phyloP scores from a whole-genome alignment of 2,888 invertebrate genomes.

The Bombylius major region DNA sequence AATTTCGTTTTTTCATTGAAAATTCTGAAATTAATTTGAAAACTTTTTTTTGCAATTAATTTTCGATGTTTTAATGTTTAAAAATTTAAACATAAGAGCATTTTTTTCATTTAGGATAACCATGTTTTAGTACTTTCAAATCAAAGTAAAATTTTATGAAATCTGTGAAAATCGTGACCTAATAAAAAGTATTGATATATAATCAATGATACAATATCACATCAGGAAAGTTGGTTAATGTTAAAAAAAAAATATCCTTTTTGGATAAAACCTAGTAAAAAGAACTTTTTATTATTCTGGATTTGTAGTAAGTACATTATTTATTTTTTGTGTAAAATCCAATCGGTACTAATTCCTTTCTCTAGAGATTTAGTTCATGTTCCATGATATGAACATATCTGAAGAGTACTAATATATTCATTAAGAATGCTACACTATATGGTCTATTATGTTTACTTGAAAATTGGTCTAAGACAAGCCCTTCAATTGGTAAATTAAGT shows the following conservation, averaged over 20 bases:
- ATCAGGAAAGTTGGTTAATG: constrained; percentile 37
- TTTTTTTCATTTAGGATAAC: constrained; percentile 25
- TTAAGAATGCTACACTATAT: constrained; percentile 33
- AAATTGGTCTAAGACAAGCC: constrained; percentile 35
- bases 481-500: constrained; percentile 35
- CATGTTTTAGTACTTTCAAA: constrained; percentile 49
- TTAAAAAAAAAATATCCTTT: too few species aligned
- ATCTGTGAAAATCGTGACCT: constrained; percentile 62
- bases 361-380: constrained; percentile 31
- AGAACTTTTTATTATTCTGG: too few species aligned
- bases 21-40: constrained; percentile 69
- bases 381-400: constrained; percentile 33
- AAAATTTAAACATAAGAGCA: too few species aligned
- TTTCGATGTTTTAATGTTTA: constrained; percentile 65
- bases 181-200: constrained; percentile 69
- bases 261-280: too few species aligned
- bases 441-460: constrained; percentile 35
- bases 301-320: constrained; percentile 34
- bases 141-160: constrained; percentile 60
- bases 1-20: constrained; percentile 33
- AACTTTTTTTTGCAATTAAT: constrained; percentile 86
- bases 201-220: constrained; percentile 62
- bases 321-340: constrained; percentile 36
- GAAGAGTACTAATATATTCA: constrained; percentile 36
- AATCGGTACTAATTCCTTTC: constrained; percentile 35